Evolutionary conservation across 2,888 invertebrate genomes (phyloP).

Genomic region (Polydrusus pterygomalis): DNA sequence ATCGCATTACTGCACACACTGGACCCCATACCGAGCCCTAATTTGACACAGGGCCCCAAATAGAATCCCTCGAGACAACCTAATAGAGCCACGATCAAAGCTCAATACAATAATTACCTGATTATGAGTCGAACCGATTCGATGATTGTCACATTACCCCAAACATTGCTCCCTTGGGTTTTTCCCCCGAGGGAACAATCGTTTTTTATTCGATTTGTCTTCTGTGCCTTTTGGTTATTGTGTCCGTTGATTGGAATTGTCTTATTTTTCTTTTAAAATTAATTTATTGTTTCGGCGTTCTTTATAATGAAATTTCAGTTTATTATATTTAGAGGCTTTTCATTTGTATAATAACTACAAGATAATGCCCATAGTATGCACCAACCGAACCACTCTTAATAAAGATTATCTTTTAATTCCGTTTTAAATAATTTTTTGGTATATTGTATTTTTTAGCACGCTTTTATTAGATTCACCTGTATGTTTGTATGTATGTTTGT

Average conservation of each 20-base stretch:
- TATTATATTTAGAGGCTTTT: too few relatives aligned
- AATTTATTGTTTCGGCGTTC: not conserved
- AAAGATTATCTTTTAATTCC: too few relatives aligned
- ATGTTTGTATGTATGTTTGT: too few relatives aligned
- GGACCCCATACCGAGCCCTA: conserved; percentile 38
- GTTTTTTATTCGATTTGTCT: conserved; percentile 31
- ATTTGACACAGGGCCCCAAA: conserved; percentile 39
- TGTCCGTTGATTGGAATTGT: conserved; percentile 28
- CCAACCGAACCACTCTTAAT: too few relatives aligned
- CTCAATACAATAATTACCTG: conserved; percentile 68
- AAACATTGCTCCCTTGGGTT: conserved; percentile 27
- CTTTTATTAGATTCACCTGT: too few relatives aligned
- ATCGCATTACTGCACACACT: conserved; percentile 27
- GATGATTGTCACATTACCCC: conserved; percentile 54
- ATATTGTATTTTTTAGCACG: too few relatives aligned
- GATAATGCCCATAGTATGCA: too few relatives aligned
- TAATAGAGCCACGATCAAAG: conserved; percentile 67
- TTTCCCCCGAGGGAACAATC: conserved; percentile 22
- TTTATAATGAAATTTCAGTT: not conserved
- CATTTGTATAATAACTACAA: too few relatives aligned
- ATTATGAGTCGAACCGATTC: conserved; percentile 64
- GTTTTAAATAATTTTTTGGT: too few relatives aligned
- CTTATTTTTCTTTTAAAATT: conserved; percentile 6
- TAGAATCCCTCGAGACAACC: conserved; percentile 32
- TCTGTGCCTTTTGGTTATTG: conserved; percentile 17